Evolutionary conservation across 2,888 invertebrate species (phyloP), one percentile per base, ranked within the genome.

Genomic region (Parelbella ahira): DNA sequence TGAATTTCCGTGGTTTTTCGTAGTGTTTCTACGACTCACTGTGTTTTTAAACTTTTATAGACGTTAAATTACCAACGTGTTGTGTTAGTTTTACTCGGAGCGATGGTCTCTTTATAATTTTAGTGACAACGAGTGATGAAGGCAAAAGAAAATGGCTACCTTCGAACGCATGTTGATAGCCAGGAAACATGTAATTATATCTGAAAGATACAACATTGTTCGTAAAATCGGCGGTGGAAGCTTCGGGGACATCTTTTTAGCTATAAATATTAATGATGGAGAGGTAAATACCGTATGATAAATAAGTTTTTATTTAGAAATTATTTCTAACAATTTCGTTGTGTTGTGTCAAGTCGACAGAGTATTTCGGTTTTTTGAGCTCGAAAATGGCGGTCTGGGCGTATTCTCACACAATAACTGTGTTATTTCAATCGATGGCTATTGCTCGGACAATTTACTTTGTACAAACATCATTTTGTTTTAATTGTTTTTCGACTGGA

Each of bases 151-250:
- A 83, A 83, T 83, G 83, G 81, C 82, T 77, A 67, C 80, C 77
- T 72, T 80, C 68, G 80, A 77, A 71, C 79, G 78, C 82, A 77
- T 79, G 77, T 77, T 81, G 75, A 61, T 71, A 62, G 61, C 67
- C 67, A 77, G 74, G 66, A 79, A 73, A 76, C 67, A 68, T 66
- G 57, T 77, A 63, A 60, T 78, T 60, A 63, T 97, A 80, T 95
- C 95, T 79, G 95, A 94, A 69, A 97, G 95, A 89, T 98, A 97
- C 90, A 93, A 97, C 81, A 91, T 98, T 72, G 93, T 97, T 75
- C 92, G 97, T 65, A 98, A 97, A 92, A 97, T 99, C 82, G 97
- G 99, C 69, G 97, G 97, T 88, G 99, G 99, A 61, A 99, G 99
- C 56, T 99, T 99, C 82, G 99, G 99, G 72, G 99, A 99, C 89